Conservation (phyloP, 30 jellyfish, hydroid and myxozoan genomes). For the Turritopsis rubra region DNA sequence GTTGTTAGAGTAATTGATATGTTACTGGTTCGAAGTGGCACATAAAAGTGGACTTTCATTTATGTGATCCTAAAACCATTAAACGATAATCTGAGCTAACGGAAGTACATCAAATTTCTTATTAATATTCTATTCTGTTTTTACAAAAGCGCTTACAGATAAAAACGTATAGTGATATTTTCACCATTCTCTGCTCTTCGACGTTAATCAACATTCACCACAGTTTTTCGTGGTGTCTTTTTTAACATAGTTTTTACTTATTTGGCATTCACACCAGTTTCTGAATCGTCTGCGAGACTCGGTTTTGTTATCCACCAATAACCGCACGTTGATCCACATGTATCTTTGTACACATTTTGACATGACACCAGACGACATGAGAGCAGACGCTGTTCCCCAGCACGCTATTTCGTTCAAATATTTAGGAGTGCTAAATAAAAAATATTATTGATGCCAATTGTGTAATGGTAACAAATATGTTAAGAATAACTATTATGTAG, state of each 20-base stretch:
- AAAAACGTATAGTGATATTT: background rate
- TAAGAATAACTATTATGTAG: too few relatives aligned
- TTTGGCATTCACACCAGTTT: background rate
- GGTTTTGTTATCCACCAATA: background rate
- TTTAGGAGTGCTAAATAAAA: background rate
- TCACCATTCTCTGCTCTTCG: too few relatives aligned
- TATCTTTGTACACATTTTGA: background rate
- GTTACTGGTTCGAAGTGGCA: too few relatives aligned
- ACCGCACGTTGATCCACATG: background rate
- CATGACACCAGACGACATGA: background rate
- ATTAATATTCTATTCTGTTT: background rate
- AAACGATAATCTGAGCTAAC: too few relatives aligned
- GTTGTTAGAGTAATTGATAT: too few relatives aligned
- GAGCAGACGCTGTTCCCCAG: background rate
- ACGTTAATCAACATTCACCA: too few relatives aligned
- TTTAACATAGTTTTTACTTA: too few relatives aligned
- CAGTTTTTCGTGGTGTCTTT: background rate
- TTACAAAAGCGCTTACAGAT: background rate
- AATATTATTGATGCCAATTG: background rate
- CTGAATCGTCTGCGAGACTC: background rate
- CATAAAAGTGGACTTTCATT: too few relatives aligned
- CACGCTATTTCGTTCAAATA: background rate
- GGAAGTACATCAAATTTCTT: background rate
- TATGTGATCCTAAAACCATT: too few relatives aligned
- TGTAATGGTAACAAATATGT: too few relatives aligned